Base-by-base conservation (phyloP, 2,113 vertebrate genomes). In the Sturnira hondurensis region DNA sequence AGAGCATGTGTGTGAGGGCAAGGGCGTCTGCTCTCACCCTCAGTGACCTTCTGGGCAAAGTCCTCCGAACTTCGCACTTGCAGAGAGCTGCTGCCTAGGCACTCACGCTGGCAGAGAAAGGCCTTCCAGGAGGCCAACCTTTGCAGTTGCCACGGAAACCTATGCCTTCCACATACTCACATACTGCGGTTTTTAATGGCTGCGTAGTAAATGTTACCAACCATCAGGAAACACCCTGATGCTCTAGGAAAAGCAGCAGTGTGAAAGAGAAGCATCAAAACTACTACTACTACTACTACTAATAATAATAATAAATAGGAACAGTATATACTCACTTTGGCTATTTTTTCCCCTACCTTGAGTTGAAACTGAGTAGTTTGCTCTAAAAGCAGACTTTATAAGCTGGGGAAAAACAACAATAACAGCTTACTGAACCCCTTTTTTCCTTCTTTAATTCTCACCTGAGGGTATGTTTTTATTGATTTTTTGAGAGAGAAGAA, bases 21-120 rank as follows among this genome's bases (percentile, higher is more conserved):
- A 0, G 19, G 14, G 12, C 9, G 4, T 8, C 13, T 33, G 7
- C 19, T 54, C 41, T 36, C 10, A n/a, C 7, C 7, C 26, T 31
- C 50, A 82, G 5, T 19, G 2, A 14, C 20, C 31, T 36, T 33
- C 1, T 0, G 56, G n/a, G 15, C 0, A 31, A 41, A 45, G 52
- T 2, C 11, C 13, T 54, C 0, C 2, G 8, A 24, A 73, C 12
- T 20, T 4, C 14, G 65, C 12, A 2, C 19, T 38, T 24, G 52
- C 2, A 74, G 47, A 50, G 41, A 67, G 41, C 71, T 47, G 31
- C 41, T 81, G 12, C 36, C 28, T 9, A 61, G 16, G 61, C 20
- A 7, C 11, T 90, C n/a, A 2, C 6, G 56, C 28, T 58, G 45
- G n/a, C 24, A 86, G 38, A 14, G 47, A 86, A 45, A 14, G 47